Conservation (phyloP, 2,113 vertebrate genomes). For the Forbesichthys papilliferus region DNA sequence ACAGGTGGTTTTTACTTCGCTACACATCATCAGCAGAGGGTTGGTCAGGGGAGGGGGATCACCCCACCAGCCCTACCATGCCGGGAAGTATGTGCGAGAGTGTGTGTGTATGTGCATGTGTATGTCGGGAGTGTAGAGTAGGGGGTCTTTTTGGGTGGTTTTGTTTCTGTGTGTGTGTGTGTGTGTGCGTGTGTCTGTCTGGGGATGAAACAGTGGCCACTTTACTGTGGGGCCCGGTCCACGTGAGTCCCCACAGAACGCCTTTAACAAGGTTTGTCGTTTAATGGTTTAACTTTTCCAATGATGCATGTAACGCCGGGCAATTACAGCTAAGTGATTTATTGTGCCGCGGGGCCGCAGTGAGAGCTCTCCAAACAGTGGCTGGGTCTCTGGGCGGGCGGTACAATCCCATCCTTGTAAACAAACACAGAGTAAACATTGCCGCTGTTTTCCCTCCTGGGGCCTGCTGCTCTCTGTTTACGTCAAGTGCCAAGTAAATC, state of each 20-base stretch:
- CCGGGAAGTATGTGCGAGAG: not conserved
- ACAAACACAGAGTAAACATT: conserved; percentile 72
- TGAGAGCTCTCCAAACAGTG: conserved; percentile 26
- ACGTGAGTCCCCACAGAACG: conserved; percentile 36
- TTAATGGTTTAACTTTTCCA: conserved; percentile 78
- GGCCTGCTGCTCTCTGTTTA: conserved; percentile 67
- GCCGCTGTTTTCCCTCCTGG: conserved; percentile 56
- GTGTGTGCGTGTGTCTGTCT: conserved; percentile 11
- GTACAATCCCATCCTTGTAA: conserved; percentile 69
- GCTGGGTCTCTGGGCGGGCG: conserved; percentile 13
- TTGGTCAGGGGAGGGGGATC: not conserved
- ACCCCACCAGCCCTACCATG: conserved; percentile 17
- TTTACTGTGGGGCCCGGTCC: conserved; percentile 39
- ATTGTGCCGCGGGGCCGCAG: conserved; percentile 56
- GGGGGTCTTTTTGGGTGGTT: too few species aligned
- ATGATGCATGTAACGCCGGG: conserved; percentile 67
- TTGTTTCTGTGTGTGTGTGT: not conserved
- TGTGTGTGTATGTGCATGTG: not conserved
- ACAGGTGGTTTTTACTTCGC: conserved; percentile 69
- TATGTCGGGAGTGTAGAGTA: not conserved
- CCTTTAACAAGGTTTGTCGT: conserved; percentile 68
- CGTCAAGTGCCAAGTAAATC: conserved; percentile 82
- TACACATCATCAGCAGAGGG: conserved; percentile 8
- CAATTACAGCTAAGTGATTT: conserved; percentile 76
- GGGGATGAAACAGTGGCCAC: conserved; percentile 54